phyloP scores from a whole-genome alignment of 2,888 invertebrate species.

The Chesias legatella region DNA sequence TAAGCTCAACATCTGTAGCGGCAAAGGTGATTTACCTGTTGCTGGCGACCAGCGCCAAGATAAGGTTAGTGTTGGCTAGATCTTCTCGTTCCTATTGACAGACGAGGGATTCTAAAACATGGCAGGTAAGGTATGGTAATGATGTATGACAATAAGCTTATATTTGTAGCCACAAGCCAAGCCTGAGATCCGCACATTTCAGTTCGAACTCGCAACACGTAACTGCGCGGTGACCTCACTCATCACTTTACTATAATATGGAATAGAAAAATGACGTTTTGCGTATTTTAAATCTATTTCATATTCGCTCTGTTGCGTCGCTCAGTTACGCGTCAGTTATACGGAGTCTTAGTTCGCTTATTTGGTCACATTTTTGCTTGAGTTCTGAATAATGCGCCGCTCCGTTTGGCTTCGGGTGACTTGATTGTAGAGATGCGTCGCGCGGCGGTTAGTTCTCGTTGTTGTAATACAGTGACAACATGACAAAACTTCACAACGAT shows the following conservation, averaged over 20 bases:
- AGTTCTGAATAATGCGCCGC: slow-evolving; percentile 30
- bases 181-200: slow-evolving; percentile 40
- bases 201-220: too few species aligned
- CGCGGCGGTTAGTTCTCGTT: slow-evolving; percentile 23
- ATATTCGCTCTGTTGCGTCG: too few species aligned
- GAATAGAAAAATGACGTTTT: too few species aligned
- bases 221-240: slow-evolving; percentile 14
- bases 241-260: slow-evolving; percentile 6
- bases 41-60: too few species aligned
- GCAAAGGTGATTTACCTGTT: too few species aligned
- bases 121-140: too few species aligned
- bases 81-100: too few species aligned
- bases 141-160: not conserved
- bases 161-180: slow-evolving; percentile 33
- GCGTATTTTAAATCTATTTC: too few species aligned
- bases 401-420: slow-evolving; percentile 44
- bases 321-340: too few species aligned
- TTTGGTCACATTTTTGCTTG: slow-evolving; percentile 10
- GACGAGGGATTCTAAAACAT: too few species aligned
- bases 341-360: slow-evolving; percentile 15
- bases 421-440: slow-evolving; percentile 31
- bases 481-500: not conserved
- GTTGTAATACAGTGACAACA: not conserved
- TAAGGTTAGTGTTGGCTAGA: too few species aligned
- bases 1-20: too few species aligned